Evolutionary conservation across 2,888 invertebrate species (phyloP).

Genomic region (Drosophila acutilabella): DNA sequence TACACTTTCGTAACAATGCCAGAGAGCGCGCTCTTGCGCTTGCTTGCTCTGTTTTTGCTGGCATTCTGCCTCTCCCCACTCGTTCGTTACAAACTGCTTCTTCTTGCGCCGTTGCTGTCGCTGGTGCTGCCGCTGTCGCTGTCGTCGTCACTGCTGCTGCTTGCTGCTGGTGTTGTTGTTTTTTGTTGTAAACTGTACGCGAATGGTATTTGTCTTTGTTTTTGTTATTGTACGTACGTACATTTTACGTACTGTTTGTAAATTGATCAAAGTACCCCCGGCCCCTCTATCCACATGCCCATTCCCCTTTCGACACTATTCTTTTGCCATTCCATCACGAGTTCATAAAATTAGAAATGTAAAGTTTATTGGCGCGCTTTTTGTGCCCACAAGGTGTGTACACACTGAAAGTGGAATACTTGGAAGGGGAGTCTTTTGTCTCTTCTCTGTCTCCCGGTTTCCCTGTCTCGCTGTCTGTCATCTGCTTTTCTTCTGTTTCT

Average conservation of each 20-base stretch:
- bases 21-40: conserved; percentile 17
- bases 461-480: too few species aligned
- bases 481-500: conserved; percentile 4
- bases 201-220: conserved; percentile 29
- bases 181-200: conserved; percentile 77
- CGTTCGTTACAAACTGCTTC: conserved; percentile 76
- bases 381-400: conserved; percentile 43
- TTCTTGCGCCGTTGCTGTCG: conserved; percentile 39
- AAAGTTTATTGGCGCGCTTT: conserved; percentile 66
- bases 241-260: conserved; percentile 46
- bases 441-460: conserved; percentile 3
- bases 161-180: conserved; percentile 44
- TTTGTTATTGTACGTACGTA: conserved; percentile 23
- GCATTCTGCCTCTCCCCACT: conserved; percentile 74
- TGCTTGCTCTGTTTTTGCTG: conserved; percentile 71
- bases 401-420: conserved; percentile 17
- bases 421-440: conserved; percentile 28
- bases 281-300: neutral
- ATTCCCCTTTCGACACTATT: conserved; percentile 6
- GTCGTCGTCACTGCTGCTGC: conserved; percentile 2
- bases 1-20: conserved; percentile 69
- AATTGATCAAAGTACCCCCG: conserved; percentile 47
- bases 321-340: conserved; percentile 29
- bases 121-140: neutral
- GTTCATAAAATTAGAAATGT: conserved; percentile 59